Percentiles rank a stretch among this genome's conserved stretches.
These are phyloP conservation scores for Omphaloscelis lunosa DNA, from an alignment of 2,888 invertebrate genomes.

Conservation along the genomic window DNA sequence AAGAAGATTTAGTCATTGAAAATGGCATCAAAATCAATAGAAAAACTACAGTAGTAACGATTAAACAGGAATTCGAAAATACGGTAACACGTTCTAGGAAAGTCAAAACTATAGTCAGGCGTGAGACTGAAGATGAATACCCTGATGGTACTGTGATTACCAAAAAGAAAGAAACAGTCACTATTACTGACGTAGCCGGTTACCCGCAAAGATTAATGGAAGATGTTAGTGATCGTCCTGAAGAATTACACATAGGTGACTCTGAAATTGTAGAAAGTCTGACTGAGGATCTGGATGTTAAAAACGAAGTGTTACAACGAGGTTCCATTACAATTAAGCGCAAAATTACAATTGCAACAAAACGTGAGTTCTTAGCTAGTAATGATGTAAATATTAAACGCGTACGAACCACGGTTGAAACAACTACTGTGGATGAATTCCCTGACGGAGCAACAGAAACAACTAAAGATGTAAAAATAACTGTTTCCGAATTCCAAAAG, in stretches of 20 bases:
- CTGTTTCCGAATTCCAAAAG: conserved; percentile 88
- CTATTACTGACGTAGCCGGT: conserved; percentile 81
- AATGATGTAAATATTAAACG: conserved; percentile 89
- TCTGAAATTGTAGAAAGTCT: conserved; percentile 84
- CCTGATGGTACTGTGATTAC: conserved; percentile 85
- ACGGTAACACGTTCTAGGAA: conserved; percentile 74
- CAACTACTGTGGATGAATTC: conserved; percentile 86
- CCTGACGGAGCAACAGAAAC: conserved; percentile 91
- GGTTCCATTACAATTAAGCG: conserved; percentile 82
- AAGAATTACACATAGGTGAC: conserved; percentile 77
- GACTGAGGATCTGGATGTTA: conserved; percentile 83
- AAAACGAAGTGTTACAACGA: conserved; percentile 81
- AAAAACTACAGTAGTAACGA: conserved; percentile 82
- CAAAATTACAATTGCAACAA: conserved; percentile 86
- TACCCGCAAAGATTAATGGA: conserved; percentile 69
- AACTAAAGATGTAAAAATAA: conserved; percentile 89
- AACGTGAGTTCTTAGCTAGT: conserved; percentile 87
- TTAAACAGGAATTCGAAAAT: conserved; percentile 82
- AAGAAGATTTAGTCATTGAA: conserved; percentile 76
- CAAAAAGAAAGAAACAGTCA: conserved; percentile 85
- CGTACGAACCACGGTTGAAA: conserved; percentile 90
- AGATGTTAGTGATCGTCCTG: conserved; percentile 70
- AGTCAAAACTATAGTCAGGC: conserved; percentile 82
- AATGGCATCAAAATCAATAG: conserved; percentile 79
- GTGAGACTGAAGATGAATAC: conserved; percentile 82